phyloP scores from a whole-genome alignment of 2,888 invertebrate genomes.

The Drosophila kokeensis region DNA sequence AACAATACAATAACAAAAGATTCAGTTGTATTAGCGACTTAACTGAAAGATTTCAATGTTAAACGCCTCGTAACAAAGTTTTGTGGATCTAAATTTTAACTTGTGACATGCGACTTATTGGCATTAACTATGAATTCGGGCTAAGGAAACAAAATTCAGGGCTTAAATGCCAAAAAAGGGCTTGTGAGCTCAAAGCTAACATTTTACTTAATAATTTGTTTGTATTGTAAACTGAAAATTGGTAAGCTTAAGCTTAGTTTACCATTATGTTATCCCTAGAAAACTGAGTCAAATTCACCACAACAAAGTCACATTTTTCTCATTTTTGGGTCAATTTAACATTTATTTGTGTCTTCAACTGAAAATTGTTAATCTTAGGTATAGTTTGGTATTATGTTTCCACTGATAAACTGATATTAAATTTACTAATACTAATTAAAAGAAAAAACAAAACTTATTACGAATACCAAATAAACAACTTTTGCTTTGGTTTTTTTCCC shows the following conservation, averaged over 20 bases:
- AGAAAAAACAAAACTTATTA: neutral
- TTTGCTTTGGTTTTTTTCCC: neutral
- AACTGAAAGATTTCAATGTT: conserved; percentile 29
- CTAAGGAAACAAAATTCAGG: neutral
- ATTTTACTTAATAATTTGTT: neutral
- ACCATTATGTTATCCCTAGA: neutral
- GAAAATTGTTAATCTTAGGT: neutral
- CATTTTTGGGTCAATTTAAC: neutral
- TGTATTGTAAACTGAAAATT: neutral
- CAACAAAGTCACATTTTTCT: neutral
- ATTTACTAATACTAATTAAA: neutral
- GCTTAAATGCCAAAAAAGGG: neutral
- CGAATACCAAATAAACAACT: neutral
- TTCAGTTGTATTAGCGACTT: conserved; percentile 5
- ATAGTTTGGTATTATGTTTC: neutral
- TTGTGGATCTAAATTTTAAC: conserved; percentile 3
- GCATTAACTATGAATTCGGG: conserved; percentile 17
- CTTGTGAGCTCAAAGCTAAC: neutral
- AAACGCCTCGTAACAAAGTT: conserved; percentile 13
- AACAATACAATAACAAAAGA: conserved; percentile 34
- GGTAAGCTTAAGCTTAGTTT: neutral
- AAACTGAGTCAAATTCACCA: neutral
- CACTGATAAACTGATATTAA: fast-evolving
- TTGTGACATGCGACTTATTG: conserved; percentile 6
- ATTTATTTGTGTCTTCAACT: neutral